Evolutionary conservation across 2,113 vertebrate genomes (phyloP).

Genomic region (Ellobius talpinus): DNA sequence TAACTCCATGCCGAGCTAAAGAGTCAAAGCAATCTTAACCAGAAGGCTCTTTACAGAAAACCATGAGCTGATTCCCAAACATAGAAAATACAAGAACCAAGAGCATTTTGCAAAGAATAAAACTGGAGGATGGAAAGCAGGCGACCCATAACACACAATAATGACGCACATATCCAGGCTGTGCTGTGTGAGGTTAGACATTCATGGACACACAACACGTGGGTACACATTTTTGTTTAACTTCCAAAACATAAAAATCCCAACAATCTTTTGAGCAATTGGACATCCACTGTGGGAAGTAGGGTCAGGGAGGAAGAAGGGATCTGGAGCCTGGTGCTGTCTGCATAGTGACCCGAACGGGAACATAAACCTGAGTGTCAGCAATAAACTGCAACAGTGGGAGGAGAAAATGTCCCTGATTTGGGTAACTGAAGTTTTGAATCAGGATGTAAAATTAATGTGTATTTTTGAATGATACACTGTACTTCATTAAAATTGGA

Average conservation of each 20-base stretch:
- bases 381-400: not conserved
- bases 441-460: not conserved
- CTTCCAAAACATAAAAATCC: not conserved
- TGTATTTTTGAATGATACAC: not conserved
- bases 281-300: not conserved
- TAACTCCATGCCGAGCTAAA: slow-evolving; percentile 3
- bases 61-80: not conserved
- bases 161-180: not conserved
- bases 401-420: not conserved
- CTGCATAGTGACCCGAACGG: not conserved
- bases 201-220: not conserved
- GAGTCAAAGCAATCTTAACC: not conserved
- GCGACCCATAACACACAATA: not conserved
- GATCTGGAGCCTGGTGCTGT: not conserved
- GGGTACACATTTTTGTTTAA: not conserved
- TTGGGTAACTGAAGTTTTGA: not conserved
- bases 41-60: not conserved
- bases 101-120: not conserved
- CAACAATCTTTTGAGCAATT: slow-evolving; percentile 28
- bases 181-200: not conserved
- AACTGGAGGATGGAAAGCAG: not conserved
- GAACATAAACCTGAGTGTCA: not conserved
- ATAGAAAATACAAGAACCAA: slow-evolving; percentile 1
- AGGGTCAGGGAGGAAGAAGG: not conserved
- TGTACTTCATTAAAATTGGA: slow-evolving; percentile 4